phyloP scores from a whole-genome alignment of 2,113 vertebrate species.

The Crotalus tigris region DNA sequence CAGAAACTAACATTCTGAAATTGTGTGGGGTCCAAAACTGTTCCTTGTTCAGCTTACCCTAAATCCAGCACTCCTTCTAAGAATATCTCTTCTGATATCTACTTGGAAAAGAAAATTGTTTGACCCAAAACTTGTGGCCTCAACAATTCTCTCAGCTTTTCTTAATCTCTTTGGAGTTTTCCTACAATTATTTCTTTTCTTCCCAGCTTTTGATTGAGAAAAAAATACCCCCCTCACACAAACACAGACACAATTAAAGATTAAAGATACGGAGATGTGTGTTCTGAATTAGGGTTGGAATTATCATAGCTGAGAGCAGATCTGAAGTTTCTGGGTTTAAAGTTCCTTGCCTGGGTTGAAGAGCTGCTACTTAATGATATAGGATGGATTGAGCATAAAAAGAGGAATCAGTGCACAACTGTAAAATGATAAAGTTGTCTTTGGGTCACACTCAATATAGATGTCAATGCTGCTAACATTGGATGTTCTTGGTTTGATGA shows the following conservation, averaged over 20 bases:
- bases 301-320: background rate
- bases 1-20: background rate
- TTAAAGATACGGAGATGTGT: background rate
- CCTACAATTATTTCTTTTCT: background rate
- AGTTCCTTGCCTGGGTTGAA: background rate
- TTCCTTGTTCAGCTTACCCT: background rate
- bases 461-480: too few species aligned
- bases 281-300: background rate
- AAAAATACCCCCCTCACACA: background rate
- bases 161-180: background rate
- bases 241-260: background rate
- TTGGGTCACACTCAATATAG: background rate
- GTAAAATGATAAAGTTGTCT: background rate
- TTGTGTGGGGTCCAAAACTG: background rate
- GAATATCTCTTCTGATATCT: background rate
- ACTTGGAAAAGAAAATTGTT: background rate
- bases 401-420: background rate
- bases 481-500: too few species aligned
- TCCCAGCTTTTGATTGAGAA: background rate
- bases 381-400: background rate
- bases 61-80: background rate
- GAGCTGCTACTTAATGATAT: background rate
- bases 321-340: background rate
- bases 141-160: background rate
- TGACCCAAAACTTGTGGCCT: background rate